phyloP scores from a whole-genome alignment of 2,113 vertebrate species.

The Hippoglossus stenolepis region DNA sequence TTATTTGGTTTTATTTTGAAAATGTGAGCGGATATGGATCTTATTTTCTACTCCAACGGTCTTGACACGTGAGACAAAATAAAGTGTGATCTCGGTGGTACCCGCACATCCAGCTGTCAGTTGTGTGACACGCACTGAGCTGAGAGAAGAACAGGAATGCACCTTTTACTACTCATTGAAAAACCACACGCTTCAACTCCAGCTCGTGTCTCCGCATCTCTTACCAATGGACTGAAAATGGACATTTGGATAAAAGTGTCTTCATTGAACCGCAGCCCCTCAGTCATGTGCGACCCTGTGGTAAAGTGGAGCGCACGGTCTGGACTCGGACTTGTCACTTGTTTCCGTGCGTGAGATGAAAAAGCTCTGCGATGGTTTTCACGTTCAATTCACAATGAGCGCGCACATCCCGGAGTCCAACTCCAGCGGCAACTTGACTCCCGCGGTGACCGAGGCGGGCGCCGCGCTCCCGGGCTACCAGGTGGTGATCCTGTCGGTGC shows the following conservation, averaged over 20 bases:
- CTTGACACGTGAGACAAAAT: constrained; percentile 39
- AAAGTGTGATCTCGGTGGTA: constrained; percentile 23
- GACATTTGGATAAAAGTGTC: constrained; percentile 33
- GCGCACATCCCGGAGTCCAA: constrained; percentile 76
- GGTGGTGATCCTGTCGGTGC: constrained; percentile 80
- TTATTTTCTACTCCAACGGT: background rate
- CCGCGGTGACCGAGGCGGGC: constrained; percentile 55
- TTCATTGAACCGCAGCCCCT: background rate
- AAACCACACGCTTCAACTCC: background rate
- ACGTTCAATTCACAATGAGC: constrained; percentile 59
- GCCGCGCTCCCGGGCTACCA: constrained; percentile 65
- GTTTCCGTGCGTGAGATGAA: constrained; percentile 26
- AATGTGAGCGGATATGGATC: constrained; percentile 22
- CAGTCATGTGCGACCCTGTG: constrained; percentile 34
- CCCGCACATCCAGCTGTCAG: constrained; percentile 32
- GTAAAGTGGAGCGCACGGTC: constrained; percentile 47
- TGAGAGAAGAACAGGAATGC: background rate
- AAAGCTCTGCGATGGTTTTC: constrained; percentile 43
- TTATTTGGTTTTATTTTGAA: constrained; percentile 52
- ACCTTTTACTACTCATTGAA: background rate
- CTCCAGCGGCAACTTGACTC: constrained; percentile 77
- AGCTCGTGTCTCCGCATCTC: background rate
- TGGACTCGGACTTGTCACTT: constrained; percentile 32
- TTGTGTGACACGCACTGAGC: background rate
- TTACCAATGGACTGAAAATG: constrained; percentile 29